These are phyloP conservation scores for Perca schrenkii DNA, from an alignment of 2,113 vertebrate genomes.

Conservation along the genomic window DNA sequence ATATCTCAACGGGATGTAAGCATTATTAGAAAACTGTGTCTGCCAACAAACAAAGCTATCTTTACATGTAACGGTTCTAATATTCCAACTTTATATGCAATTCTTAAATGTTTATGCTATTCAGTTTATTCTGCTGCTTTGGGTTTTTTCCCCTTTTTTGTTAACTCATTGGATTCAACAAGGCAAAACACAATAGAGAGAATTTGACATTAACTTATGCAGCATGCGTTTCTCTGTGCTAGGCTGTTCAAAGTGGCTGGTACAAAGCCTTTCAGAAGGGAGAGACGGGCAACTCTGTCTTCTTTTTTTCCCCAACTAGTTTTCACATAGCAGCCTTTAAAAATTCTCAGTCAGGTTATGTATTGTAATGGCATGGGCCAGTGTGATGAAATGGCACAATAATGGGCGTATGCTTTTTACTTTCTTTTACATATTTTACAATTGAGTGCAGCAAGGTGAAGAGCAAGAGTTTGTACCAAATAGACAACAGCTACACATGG, in stretches of 20 bases:
- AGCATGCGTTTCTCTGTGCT: constrained; percentile 33
- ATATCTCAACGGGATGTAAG: constrained; percentile 2
- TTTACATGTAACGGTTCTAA: constrained; percentile 20
- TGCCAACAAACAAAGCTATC: constrained; percentile 14
- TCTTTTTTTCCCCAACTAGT: background rate
- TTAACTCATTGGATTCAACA: constrained; percentile 38
- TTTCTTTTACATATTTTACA: constrained; percentile 3
- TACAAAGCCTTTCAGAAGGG: constrained; percentile 34
- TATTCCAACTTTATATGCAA: constrained; percentile 28
- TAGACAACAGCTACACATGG: background rate
- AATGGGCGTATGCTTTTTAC: constrained; percentile 13
- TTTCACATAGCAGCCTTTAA: constrained; percentile 33
- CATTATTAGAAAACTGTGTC: constrained; percentile 5
- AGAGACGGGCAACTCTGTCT: constrained; percentile 12
- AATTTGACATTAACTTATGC: constrained; percentile 54
- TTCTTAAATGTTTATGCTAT: constrained; percentile 18
- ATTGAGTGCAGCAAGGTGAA: constrained; percentile 25
- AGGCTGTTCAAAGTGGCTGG: constrained; percentile 43
- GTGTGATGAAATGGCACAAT: constrained; percentile 11
- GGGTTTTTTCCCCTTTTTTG: background rate
- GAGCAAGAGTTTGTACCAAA: constrained; percentile 12
- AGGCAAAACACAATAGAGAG: constrained; percentile 40
- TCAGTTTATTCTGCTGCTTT: constrained; percentile 17
- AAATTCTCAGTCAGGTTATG: constrained; percentile 20
- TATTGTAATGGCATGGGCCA: background rate